Evolutionary conservation across 2,888 invertebrate genomes (phyloP).

Genomic region (Chloromyia formosa): DNA sequence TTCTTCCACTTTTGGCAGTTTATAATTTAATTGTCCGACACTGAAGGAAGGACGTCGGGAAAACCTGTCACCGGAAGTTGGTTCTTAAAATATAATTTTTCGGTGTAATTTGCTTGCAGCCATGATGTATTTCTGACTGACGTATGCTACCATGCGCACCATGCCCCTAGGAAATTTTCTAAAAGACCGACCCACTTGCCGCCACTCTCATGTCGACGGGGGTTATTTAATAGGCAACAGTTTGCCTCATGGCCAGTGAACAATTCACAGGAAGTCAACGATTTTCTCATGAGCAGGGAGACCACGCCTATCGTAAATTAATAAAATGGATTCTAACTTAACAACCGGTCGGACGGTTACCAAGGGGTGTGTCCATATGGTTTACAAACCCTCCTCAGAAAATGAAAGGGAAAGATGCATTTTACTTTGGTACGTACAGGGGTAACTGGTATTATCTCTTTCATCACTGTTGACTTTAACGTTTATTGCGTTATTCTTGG

Average conservation of each 20-base stretch:
- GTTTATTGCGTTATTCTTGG: not conserved
- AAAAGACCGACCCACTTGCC: constrained; percentile 2
- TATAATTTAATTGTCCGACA: not conserved
- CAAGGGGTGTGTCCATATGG: constrained; percentile 14
- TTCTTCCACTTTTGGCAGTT: not conserved
- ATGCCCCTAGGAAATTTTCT: not conserved
- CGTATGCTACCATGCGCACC: not conserved
- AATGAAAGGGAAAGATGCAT: not conserved
- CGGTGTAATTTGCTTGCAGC: constrained; percentile 27
- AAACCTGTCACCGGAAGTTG: constrained; percentile 20
- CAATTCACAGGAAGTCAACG: constrained; percentile 8
- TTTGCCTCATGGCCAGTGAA: constrained; percentile 15
- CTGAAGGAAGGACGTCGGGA: not conserved
- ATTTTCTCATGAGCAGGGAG: not conserved
- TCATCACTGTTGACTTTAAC: no score
- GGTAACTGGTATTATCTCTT: no score
- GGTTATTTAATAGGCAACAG: not conserved
- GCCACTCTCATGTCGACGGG: not conserved
- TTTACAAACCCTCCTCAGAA: not conserved
- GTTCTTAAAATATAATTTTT: constrained; percentile 25
- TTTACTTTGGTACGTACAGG: no score
- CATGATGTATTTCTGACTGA: constrained; percentile 17
- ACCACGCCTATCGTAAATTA: constrained; percentile 11
- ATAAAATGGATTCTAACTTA: constrained; percentile 39
- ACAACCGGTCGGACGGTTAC: constrained; percentile 17